Base-by-base conservation (phyloP, 30 jellyfish, hydroid and myxozoan species). In the Chironex yamaguchii region DNA sequence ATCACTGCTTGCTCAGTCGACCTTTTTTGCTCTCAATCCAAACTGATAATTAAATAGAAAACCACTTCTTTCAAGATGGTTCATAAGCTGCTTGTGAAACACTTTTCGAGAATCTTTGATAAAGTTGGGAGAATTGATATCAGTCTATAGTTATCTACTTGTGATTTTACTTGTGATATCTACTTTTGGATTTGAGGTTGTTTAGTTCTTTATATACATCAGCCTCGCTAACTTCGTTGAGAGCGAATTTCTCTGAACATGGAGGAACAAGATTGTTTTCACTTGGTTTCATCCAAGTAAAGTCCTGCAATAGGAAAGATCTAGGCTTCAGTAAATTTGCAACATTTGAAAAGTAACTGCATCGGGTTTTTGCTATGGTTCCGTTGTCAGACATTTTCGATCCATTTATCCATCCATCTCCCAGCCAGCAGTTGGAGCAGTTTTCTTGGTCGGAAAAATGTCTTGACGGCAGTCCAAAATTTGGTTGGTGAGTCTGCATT, bases 161-260 rank as follows among this genome's bases (percentile, higher is more conserved):
- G 58, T 42, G 17, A 42, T 9, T 17, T 6, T 9, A 17, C 13
- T 9, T 42, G 13, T 42, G 58, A 42, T 42, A 6, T 6, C 9
- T 42, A n/a, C n/a, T 76, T 71, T 76, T 52, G 27, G 62, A 77
- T 76, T 76, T 49, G 20, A 76, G 77, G 1, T 52, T 50, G 29
- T 42, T 51, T 30, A 76, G 52, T 77, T 76, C 88, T 9, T 76
- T 76, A 51, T 76, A 52, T 21, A 76, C 88, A 76, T 76, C 78
- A 24, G 54, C 81, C 65, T 76, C 89, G 80, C 53, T 76, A 76
- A 52, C 89, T 51, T 52, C 76, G 67, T 54, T 76, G 81, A 76
- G 66, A 76, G 89, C 32, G 89, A 76, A 76, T 53, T 76, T 76
- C 81, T 52, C 81, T 76, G 67, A 76, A 28, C 89, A 53, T 52